A percentile compares a stretch with the other conserved stretches of the same genome.
Evolutionary conservation across 2,113 vertebrate species (phyloP).

Genomic region (Columba livia): DNA sequence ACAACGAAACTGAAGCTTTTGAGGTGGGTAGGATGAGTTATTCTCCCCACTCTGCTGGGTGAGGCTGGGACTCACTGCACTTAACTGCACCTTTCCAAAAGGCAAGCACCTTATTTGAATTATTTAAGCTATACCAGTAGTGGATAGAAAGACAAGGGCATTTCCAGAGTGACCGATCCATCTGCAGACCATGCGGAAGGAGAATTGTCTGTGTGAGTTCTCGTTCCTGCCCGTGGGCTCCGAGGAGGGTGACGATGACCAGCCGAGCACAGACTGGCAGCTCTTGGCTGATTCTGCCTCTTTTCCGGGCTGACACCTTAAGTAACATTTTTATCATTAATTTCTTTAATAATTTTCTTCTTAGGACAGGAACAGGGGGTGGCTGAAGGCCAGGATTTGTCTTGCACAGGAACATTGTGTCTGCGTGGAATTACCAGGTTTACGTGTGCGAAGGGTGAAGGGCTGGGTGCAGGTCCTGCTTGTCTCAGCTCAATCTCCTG

Average conservation of each 20-base stretch:
- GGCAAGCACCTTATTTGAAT: neutral
- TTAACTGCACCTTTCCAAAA: neutral
- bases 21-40: neutral
- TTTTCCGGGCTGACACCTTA: neutral
- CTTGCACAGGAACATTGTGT: neutral
- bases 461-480: neutral
- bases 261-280: neutral
- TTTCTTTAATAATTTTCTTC: neutral
- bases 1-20: neutral
- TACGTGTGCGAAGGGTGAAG: neutral
- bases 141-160: neutral
- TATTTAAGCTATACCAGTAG: neutral
- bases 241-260: neutral
- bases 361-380: neutral
- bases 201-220: neutral
- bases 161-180: neutral
- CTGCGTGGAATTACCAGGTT: neutral
- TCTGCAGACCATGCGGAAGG: neutral
- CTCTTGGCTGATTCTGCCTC: neutral
- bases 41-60: neutral
- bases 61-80: neutral
- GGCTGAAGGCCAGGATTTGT: neutral
- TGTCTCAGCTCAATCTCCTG: neutral
- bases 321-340: neutral
- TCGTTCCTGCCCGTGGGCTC: neutral